A percentile compares a stretch with the other conserved stretches of the same genome.
phyloP scores from a whole-genome alignment of 2,113 vertebrate genomes.

The Apodemus sylvaticus region DNA sequence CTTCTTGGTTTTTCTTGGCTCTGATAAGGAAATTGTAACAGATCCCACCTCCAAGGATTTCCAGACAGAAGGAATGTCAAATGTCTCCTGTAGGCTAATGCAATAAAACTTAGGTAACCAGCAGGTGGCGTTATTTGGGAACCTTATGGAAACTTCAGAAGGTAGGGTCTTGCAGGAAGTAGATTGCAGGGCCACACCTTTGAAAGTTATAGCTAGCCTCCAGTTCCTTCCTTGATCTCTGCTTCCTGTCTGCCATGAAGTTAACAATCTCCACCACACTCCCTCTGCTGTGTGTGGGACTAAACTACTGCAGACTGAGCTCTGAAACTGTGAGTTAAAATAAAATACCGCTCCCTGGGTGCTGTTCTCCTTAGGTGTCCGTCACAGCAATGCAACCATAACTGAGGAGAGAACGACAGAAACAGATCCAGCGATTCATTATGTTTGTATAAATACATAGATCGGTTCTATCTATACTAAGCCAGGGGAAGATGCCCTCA shows the following conservation, averaged over 20 bases:
- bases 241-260: neutral
- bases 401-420: neutral
- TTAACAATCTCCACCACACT: neutral
- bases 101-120: neutral
- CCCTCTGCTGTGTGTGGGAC: neutral
- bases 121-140: neutral
- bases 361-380: neutral
- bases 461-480: neutral
- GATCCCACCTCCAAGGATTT: neutral
- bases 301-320: neutral
- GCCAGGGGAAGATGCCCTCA: too few relatives aligned
- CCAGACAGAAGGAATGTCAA: neutral
- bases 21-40: constrained; percentile 1
- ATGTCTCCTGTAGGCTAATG: neutral
- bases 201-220: neutral
- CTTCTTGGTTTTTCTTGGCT: constrained; percentile 20
- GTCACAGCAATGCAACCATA: neutral
- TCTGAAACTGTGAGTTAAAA: neutral
- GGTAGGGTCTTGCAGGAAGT: neutral
- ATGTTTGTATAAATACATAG: neutral
- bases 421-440: neutral
- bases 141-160: neutral
- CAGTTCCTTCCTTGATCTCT: neutral
- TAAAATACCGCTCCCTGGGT: neutral
- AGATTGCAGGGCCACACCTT: neutral